These are phyloP conservation scores for Pasiphila rectangulata DNA, from an alignment of 2,888 invertebrate genomes.

Conservation along the genomic window DNA sequence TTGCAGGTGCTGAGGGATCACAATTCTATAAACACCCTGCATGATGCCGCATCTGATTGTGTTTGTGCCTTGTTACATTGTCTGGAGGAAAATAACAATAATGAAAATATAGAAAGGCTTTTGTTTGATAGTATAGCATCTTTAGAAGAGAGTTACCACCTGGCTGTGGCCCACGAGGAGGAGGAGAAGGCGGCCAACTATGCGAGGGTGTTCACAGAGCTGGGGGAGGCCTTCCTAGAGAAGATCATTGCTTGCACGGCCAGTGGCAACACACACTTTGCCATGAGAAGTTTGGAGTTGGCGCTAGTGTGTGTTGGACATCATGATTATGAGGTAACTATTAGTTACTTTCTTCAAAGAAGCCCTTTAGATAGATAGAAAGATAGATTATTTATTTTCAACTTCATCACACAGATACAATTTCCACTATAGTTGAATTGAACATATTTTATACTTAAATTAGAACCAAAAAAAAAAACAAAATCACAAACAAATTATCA, in stretches of 20 bases:
- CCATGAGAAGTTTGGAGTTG: constrained; percentile 91
- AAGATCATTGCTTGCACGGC: constrained; percentile 86
- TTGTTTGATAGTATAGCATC: constrained; percentile 90
- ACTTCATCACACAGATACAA: no score
- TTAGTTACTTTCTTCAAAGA: no score
- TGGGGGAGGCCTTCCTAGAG: constrained; percentile 94
- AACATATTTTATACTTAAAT: no score
- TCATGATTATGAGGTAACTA: constrained; percentile 94
- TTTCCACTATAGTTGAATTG: no score
- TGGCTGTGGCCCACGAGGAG: constrained; percentile 96
- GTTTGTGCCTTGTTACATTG: constrained; percentile 92
- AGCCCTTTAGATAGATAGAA: no score
- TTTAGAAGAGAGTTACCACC: constrained; percentile 92
- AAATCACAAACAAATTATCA: no score
- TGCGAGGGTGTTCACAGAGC: constrained; percentile 96
- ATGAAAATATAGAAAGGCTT: constrained; percentile 87
- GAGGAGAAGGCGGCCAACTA: constrained; percentile 96
- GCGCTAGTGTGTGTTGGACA: constrained; percentile 96
- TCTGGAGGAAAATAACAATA: constrained; percentile 88
- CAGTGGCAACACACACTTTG: constrained; percentile 85
- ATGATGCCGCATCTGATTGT: constrained; percentile 95
- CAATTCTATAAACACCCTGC: constrained; percentile 83
- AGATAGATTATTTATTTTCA: no score
- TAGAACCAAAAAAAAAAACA: no score
- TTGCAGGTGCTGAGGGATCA: constrained; percentile 85